Evolutionary conservation across 2,113 vertebrate species (phyloP).

Genomic region (Callipepla californica): DNA sequence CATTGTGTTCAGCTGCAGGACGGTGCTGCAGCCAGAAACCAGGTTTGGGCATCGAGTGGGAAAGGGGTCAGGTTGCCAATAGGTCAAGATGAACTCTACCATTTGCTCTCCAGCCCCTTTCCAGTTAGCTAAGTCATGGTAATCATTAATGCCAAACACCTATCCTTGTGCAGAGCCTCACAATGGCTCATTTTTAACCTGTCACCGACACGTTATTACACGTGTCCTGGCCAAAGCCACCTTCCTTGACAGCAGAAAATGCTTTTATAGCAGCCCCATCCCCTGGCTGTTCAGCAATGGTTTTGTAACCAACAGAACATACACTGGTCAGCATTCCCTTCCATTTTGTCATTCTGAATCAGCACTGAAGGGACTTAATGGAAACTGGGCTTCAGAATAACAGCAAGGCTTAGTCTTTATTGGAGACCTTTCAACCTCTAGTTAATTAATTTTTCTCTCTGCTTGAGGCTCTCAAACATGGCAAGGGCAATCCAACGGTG

Average conservation of each 20-base stretch:
- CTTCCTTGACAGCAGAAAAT: not conserved
- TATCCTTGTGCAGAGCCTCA: not conserved
- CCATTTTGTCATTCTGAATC: constrained; percentile 22
- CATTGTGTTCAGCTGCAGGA: not conserved
- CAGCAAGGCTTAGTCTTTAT: constrained; percentile 6
- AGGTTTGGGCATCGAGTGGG: not conserved
- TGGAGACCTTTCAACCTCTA: constrained; percentile 12
- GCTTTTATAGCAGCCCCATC: not conserved
- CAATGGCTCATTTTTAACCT: constrained; percentile 59
- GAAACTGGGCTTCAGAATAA: not conserved
- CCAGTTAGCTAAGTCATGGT: constrained; percentile 14
- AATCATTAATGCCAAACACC: constrained; percentile 53
- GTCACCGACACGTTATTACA: not conserved
- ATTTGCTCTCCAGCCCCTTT: not conserved
- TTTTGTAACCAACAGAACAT: not conserved
- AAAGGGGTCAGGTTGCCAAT: constrained; percentile 25
- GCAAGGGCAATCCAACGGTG: not conserved
- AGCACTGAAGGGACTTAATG: constrained; percentile 46
- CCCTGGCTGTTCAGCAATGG: not conserved
- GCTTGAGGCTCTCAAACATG: not conserved
- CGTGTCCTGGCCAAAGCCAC: constrained; percentile 12
- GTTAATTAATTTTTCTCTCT: constrained; percentile 52
- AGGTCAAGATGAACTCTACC: constrained; percentile 51
- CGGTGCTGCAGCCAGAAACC: not conserved
- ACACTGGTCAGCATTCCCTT: constrained; percentile 2